Evolutionary conservation across 2,797 vertebrate species (phyloP).

Genomic region (Sylvilagus floridanus): DNA sequence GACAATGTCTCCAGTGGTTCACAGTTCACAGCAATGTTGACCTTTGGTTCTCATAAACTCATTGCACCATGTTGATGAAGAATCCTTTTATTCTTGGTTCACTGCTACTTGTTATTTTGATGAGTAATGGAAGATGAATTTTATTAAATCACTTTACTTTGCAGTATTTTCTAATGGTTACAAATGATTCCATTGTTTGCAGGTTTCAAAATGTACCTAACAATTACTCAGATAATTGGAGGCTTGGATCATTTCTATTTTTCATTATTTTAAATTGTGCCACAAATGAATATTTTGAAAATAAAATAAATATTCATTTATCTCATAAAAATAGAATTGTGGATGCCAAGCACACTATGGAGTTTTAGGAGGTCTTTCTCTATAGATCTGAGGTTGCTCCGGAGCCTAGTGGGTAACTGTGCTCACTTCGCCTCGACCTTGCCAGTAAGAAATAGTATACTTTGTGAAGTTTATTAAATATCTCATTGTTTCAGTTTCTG

Average conservation of each 20-base stretch:
- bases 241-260: neutral
- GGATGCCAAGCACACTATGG: neutral
- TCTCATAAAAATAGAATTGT: constrained; percentile 16
- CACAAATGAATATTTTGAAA: neutral
- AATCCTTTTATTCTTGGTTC: neutral
- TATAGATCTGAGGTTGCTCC: neutral
- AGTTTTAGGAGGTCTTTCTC: neutral
- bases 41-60: neutral
- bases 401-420: neutral
- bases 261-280: neutral
- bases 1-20: neutral
- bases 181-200: neutral
- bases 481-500: neutral
- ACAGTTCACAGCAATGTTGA: neutral
- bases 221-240: neutral
- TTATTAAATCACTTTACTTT: constrained; percentile 20
- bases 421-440: neutral
- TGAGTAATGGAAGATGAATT: neutral
- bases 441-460: neutral
- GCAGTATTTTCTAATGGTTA: neutral
- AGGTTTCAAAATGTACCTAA: constrained; percentile 26
- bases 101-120: neutral
- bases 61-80: neutral
- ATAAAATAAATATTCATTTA: neutral
- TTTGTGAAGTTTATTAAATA: constrained; percentile 15